Conservation (phyloP, 2,888 invertebrate genomes). For the Hydraecia micacea region DNA sequence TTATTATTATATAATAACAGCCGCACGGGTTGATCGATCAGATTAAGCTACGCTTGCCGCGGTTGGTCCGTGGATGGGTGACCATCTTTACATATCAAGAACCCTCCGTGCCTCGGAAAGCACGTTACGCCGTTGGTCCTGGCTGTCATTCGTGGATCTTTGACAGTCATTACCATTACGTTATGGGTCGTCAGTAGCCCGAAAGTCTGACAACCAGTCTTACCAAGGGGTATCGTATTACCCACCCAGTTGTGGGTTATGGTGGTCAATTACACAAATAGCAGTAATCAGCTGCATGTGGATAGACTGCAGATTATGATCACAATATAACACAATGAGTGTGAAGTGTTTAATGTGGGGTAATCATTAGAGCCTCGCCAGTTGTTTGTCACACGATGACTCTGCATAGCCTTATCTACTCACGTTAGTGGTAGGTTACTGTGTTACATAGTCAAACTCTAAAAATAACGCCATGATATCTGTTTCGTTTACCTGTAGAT, state of each 20-base stretch:
- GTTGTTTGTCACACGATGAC: slow-evolving; percentile 36
- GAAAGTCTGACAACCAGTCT: neutral
- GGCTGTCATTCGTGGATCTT: neutral
- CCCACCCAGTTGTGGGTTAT: neutral
- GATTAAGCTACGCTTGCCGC: no score
- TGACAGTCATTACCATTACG: neutral
- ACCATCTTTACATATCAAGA: neutral
- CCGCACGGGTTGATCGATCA: neutral
- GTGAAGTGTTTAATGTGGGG: neutral
- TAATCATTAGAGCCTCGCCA: slow-evolving; percentile 7
- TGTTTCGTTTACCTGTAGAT: slow-evolving; percentile 17
- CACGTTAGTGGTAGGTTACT: slow-evolving; percentile 1
- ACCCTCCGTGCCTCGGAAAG: neutral
- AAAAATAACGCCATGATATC: slow-evolving; percentile 32
- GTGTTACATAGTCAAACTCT: slow-evolving; percentile 19
- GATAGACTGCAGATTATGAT: neutral
- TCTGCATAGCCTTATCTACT: slow-evolving; percentile 24
- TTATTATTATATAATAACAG: neutral
- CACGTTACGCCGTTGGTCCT: neutral
- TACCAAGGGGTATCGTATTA: neutral
- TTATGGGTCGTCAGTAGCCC: neutral
- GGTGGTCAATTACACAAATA: neutral
- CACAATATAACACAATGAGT: slow-evolving; percentile 6
- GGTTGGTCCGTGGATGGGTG: neutral
- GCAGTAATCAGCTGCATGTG: neutral